Percentiles rank a stretch among this genome's conserved stretches.
These are phyloP conservation scores for Rapana venosa DNA, from an alignment of 2,888 invertebrate genomes.

Conservation along the genomic window DNA sequence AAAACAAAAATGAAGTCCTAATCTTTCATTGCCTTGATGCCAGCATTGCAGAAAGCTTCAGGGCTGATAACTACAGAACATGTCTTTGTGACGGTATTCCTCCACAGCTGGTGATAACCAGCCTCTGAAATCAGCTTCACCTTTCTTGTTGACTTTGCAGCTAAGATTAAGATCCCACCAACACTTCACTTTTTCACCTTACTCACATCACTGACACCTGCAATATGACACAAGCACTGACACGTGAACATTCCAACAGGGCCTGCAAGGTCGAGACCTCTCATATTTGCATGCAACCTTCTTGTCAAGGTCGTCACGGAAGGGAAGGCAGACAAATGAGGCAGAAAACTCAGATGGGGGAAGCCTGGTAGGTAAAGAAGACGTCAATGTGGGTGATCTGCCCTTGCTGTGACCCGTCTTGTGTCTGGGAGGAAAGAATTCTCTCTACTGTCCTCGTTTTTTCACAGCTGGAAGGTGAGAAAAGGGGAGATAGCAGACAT, in stretches of 20 bases:
- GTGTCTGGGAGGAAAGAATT: conserved; percentile 17
- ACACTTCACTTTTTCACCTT: no score
- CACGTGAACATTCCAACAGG: background rate
- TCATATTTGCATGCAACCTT: conserved; percentile 9
- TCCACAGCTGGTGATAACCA: no score
- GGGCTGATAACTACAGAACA: no score
- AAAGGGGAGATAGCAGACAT: background rate
- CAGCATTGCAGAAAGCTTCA: no score
- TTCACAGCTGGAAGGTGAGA: background rate
- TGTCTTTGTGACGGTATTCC: no score
- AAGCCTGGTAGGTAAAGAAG: no score
- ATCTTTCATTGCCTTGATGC: no score
- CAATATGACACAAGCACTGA: conserved; percentile 2
- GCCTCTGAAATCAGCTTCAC: no score
- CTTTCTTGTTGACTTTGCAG: no score
- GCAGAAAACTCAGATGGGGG: conserved; percentile 38
- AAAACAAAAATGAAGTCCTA: no score
- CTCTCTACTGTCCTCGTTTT: background rate
- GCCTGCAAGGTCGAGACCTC: background rate
- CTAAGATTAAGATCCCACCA: no score
- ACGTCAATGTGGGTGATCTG: conserved; percentile 39
- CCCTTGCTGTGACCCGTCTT: conserved; percentile 34
- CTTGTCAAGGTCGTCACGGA: conserved; percentile 42
- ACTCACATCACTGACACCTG: background rate
- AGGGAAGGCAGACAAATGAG: conserved; percentile 18